These are phyloP conservation scores for Mungos mungo DNA, from an alignment of 2,113 vertebrate genomes.

Conservation along the genomic window DNA sequence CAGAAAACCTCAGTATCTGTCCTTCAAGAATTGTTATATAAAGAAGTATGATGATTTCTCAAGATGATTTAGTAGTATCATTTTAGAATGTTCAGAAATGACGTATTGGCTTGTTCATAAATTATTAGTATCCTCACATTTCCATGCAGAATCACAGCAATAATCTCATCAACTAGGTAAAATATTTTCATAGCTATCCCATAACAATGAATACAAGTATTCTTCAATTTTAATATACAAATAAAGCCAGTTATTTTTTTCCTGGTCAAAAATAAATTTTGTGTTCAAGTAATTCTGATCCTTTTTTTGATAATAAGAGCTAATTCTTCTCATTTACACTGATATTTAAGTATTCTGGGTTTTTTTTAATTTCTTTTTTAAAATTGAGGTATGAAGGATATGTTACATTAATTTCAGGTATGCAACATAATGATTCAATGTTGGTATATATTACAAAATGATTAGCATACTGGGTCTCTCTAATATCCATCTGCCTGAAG, in stretches of 20 bases:
- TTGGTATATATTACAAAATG: not conserved
- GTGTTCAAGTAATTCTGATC: not conserved
- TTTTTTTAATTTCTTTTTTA: not conserved
- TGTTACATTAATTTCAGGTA: not conserved
- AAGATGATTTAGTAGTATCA: not conserved
- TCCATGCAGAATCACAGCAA: not conserved
- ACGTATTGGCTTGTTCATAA: not conserved
- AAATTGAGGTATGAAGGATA: not conserved
- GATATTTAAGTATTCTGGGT: not conserved
- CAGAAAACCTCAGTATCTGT: not conserved
- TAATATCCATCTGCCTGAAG: not conserved
- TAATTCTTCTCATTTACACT: not conserved
- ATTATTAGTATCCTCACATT: not conserved
- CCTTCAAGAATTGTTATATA: not conserved
- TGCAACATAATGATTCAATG: not conserved
- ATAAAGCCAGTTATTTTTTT: not conserved
- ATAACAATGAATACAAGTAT: not conserved
- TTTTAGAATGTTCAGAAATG: not conserved
- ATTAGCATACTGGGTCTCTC: not conserved
- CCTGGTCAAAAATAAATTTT: not conserved
- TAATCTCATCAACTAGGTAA: not conserved
- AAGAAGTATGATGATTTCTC: not conserved
- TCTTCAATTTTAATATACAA: not conserved
- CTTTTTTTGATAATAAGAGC: not conserved
- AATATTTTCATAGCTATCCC: not conserved